Evolutionary conservation across 2,797 vertebrate genomes (phyloP).

Genomic region (Cuniculus paca): DNA sequence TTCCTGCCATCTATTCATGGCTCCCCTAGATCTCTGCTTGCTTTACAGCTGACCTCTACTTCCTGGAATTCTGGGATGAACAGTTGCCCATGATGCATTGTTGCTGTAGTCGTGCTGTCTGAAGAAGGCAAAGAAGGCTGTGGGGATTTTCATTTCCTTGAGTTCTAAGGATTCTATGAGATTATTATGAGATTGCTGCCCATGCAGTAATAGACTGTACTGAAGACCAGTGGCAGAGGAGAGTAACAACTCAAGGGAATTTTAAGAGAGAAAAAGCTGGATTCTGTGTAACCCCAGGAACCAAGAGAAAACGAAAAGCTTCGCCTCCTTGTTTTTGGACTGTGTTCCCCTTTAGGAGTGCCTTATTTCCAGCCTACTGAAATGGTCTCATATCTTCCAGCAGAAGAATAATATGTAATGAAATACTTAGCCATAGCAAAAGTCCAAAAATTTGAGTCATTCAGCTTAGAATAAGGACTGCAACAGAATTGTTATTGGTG

Average conservation of each 20-base stretch:
- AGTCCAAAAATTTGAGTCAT: constrained; percentile 24
- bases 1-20: not conserved
- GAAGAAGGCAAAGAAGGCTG: not conserved
- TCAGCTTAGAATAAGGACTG: not conserved
- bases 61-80: not conserved
- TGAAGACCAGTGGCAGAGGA: not conserved
- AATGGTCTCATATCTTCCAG: not conserved
- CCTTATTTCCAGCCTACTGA: not conserved
- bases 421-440: not conserved
- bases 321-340: not conserved
- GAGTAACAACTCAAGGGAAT: not conserved
- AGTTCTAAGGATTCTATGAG: not conserved
- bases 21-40: not conserved
- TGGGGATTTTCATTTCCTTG: not conserved
- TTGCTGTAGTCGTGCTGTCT: not conserved
- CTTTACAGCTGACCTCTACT: not conserved
- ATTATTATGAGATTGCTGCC: not conserved
- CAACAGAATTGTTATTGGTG: not conserved
- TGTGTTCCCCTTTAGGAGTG: not conserved
- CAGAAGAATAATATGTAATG: not conserved
- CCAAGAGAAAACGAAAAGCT: not conserved
- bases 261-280: not conserved
- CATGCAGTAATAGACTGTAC: not conserved
- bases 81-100: not conserved
- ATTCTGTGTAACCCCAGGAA: constrained; percentile 26